phyloP scores from a whole-genome alignment of 1,140 invertebrate genomes.

The Drosophila aff. region DNA sequence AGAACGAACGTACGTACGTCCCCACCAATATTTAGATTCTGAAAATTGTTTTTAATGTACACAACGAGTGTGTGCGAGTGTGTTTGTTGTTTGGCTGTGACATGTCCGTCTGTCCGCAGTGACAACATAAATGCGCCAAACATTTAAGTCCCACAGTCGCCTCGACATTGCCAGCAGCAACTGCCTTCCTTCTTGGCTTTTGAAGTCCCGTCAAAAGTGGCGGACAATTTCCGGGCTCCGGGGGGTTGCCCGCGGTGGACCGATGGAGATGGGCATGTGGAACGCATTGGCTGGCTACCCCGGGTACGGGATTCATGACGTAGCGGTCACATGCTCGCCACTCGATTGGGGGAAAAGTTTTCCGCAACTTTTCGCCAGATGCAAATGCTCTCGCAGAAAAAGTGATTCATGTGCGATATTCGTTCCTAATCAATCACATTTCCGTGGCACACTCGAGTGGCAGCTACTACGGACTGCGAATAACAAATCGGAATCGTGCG shows the following conservation, averaged over 20 bases:
- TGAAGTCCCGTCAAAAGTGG: constrained; percentile 65
- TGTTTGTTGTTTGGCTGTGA: constrained; percentile 40
- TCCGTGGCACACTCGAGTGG: constrained; percentile 39
- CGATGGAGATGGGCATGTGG: neutral
- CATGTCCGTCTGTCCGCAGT: constrained; percentile 61
- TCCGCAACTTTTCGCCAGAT: constrained; percentile 61
- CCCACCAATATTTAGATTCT: constrained; percentile 33
- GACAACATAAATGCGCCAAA: constrained; percentile 78
- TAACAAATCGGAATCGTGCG: constrained; percentile 19
- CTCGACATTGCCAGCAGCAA: constrained; percentile 54
- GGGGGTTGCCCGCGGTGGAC: neutral
- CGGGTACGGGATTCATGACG: constrained; percentile 28
- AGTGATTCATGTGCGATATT: constrained; percentile 39
- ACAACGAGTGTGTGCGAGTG: constrained; percentile 14
- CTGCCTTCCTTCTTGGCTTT: constrained; percentile 42
- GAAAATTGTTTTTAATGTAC: constrained; percentile 55
- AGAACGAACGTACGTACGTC: constrained; percentile 3
- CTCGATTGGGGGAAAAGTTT: constrained; percentile 32
- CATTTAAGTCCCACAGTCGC: constrained; percentile 64
- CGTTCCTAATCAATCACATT: constrained; percentile 65
- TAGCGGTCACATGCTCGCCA: constrained; percentile 60
- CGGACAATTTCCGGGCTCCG: constrained; percentile 1
- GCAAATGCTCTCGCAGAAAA: constrained; percentile 29
- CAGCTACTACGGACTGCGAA: constrained; percentile 15
- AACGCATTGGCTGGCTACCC: neutral